phyloP scores from a whole-genome alignment of 2,888 invertebrate genomes.

The Trichacis sp. region DNA sequence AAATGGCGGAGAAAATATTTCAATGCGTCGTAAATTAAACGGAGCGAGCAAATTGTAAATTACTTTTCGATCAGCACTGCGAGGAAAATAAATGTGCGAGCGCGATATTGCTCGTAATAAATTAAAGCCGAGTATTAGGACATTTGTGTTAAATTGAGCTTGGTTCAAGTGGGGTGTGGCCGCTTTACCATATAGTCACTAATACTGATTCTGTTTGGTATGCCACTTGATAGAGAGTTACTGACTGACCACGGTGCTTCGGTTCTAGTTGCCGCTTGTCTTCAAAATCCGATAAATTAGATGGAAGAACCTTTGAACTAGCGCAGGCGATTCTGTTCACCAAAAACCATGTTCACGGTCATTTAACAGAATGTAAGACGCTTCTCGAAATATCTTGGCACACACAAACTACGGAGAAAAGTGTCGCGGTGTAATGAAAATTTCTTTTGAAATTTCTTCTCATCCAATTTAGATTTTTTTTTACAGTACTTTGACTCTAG shows the following conservation, averaged over 20 bases:
- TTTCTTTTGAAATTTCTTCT: no score
- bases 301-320: neutral
- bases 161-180: constrained; percentile 30
- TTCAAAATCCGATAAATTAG: constrained; percentile 8
- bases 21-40: no score
- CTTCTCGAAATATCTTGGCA: no score
- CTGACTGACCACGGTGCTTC: constrained; percentile 17
- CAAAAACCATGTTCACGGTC: neutral
- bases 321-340: neutral
- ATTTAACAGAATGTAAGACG: neutral
- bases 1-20: no score
- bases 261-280: neutral
- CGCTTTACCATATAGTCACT: constrained; percentile 45
- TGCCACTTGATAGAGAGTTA: constrained; percentile 43
- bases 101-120: neutral
- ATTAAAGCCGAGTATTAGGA: constrained; percentile 3
- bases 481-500: no score
- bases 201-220: constrained; percentile 52
- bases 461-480: no score
- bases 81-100: no score
- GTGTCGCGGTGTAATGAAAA: no score
- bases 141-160: constrained; percentile 33
- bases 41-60: no score
- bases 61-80: no score
- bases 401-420: no score